Percentiles rank a stretch among this genome's conserved stretches.
These are phyloP conservation scores for Prunella strophiata DNA, from an alignment of 2,797 vertebrate species.

Conservation along the genomic window DNA sequence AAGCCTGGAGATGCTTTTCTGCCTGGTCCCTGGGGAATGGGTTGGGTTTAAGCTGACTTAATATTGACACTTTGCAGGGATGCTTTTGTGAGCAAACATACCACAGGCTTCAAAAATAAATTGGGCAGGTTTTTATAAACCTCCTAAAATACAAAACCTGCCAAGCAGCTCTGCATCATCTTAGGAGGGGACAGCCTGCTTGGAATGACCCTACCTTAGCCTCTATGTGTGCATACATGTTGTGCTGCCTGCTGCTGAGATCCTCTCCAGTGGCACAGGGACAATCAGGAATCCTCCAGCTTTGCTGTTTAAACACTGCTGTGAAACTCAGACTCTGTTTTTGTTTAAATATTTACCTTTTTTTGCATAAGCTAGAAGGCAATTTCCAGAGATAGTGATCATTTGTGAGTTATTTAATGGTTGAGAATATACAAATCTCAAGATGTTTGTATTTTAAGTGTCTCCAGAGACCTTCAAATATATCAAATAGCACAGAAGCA, in stretches of 20 bases:
- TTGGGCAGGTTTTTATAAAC: conserved; percentile 13
- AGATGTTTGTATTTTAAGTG: conserved; percentile 55
- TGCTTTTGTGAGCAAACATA: background rate
- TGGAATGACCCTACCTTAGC: rapidly evolving
- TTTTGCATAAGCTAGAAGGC: conserved; percentile 38
- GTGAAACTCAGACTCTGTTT: background rate
- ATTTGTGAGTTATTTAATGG: conserved; percentile 58
- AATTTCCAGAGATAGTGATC: conserved; percentile 51
- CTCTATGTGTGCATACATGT: rapidly evolving
- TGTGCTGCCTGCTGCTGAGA: background rate
- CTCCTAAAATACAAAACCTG: conserved; percentile 13
- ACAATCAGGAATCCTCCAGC: background rate
- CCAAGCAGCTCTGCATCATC: background rate
- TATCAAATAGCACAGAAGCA: conserved; percentile 38
- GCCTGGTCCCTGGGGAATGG: background rate
- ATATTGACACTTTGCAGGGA: background rate
- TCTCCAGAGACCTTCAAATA: conserved; percentile 60
- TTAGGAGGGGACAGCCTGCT: background rate
- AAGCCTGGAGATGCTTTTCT: background rate
- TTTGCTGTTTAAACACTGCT: background rate
- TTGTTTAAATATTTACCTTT: conserved; percentile 48
- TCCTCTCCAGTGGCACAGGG: background rate
- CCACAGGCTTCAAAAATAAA: conserved; percentile 33
- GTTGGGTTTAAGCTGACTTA: background rate
- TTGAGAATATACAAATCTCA: conserved; percentile 44